Evolutionary conservation across 2,888 invertebrate genomes (phyloP).

Genomic region (Gastrophysa polygoni): DNA sequence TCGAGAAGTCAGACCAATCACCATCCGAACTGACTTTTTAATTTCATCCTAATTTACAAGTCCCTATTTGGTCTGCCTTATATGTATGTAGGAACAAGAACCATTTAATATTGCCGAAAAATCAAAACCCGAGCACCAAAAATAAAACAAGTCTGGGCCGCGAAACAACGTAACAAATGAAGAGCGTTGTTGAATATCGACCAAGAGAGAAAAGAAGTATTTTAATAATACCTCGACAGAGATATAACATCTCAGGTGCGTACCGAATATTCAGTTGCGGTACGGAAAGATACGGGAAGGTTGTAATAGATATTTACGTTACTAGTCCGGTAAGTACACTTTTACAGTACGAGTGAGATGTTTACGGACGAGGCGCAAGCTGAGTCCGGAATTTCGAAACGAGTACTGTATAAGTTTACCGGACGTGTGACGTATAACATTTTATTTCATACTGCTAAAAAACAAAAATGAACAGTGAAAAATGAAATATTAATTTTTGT

Average conservation of each 20-base stretch:
- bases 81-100: slow-evolving; percentile 17
- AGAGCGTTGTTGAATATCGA: slow-evolving; percentile 37
- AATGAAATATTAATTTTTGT: no score
- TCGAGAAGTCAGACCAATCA: not conserved
- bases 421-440: no score
- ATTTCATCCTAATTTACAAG: not conserved
- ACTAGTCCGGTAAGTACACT: no score
- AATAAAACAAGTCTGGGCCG: slow-evolving; percentile 33
- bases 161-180: slow-evolving; percentile 39
- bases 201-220: slow-evolving; percentile 33
- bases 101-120: slow-evolving; percentile 43
- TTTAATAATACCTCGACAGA: slow-evolving; percentile 42
- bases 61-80: not conserved
- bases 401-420: no score
- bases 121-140: slow-evolving; percentile 36
- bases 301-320: no score
- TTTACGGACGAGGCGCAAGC: no score
- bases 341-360: no score
- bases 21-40: not conserved
- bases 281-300: not conserved
- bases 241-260: slow-evolving; percentile 34
- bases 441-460: no score
- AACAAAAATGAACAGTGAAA: no score
- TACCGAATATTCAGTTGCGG: not conserved
- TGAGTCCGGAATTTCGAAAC: no score